Evolutionary conservation across 2,797 vertebrate genomes (phyloP).

Genomic region (Botia almorhae): DNA sequence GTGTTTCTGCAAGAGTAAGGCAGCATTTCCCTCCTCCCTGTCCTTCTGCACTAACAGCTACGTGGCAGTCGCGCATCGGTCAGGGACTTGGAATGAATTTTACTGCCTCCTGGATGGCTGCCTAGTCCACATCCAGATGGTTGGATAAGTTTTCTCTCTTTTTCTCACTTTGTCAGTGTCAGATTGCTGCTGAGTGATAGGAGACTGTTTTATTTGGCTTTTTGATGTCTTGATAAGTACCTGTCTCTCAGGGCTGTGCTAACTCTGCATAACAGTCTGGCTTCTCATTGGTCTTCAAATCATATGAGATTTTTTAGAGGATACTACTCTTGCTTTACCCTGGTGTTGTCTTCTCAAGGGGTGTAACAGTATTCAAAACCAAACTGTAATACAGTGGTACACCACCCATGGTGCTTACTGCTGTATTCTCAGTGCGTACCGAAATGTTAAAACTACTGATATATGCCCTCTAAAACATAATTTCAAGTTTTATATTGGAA

Average conservation of each 20-base stretch:
- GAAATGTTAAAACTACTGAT: too few relatives aligned
- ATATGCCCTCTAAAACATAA: too few relatives aligned
- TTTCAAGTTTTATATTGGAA: too few relatives aligned
- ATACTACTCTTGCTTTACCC: background rate
- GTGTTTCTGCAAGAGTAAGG: slow-evolving; percentile 27
- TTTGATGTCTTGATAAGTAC: slow-evolving; percentile 7
- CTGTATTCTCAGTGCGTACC: too few relatives aligned
- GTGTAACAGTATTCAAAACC: too few relatives aligned
- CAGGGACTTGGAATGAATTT: slow-evolving; percentile 68
- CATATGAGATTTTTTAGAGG: slow-evolving; percentile 4
- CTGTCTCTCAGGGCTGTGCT: background rate
- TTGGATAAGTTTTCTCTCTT: slow-evolving; percentile 63
- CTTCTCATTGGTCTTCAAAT: background rate
- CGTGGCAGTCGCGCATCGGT: slow-evolving; percentile 69
- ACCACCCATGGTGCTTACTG: too few relatives aligned
- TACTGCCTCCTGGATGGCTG: slow-evolving; percentile 70
- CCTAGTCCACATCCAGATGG: slow-evolving; percentile 70
- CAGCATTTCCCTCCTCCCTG: slow-evolving; percentile 28
- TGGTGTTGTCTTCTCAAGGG: background rate
- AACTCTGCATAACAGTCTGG: background rate
- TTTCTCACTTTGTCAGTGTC: slow-evolving; percentile 42
- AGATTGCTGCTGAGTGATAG: background rate
- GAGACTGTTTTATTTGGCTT: background rate
- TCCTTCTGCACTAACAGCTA: slow-evolving; percentile 59
- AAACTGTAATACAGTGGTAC: too few relatives aligned